Conservation (phyloP, 2,113 vertebrate species). For the Progne subis region DNA sequence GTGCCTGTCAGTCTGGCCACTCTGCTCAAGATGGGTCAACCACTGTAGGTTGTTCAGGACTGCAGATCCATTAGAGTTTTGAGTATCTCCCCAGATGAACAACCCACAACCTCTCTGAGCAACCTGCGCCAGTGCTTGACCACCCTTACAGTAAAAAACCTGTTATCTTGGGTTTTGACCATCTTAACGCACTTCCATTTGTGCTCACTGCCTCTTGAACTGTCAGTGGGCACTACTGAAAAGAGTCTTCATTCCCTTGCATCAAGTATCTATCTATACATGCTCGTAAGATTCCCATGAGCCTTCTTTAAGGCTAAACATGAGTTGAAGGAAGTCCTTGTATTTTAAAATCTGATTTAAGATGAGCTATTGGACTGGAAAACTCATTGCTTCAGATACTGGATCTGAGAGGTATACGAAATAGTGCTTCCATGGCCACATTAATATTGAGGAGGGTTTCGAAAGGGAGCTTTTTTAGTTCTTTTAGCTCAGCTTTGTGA, state of each 20-base stretch:
- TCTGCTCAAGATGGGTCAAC: background rate
- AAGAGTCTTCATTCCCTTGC: background rate
- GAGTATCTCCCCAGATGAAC: background rate
- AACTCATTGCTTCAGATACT: background rate
- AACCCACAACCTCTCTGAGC: background rate
- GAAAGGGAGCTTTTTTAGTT: background rate
- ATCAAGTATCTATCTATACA: background rate
- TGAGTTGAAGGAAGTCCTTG: background rate
- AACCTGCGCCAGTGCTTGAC: background rate
- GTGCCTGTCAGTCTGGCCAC: background rate
- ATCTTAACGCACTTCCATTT: background rate
- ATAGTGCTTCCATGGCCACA: background rate
- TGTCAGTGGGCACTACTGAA: background rate
- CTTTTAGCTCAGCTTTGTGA: background rate
- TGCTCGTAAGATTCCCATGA: background rate
- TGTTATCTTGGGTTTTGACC: background rate
- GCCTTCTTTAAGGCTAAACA: background rate
- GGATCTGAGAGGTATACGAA: rapidly evolving
- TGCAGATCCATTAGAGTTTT: background rate
- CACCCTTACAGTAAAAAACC: background rate
- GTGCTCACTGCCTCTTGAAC: background rate
- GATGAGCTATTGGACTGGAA: background rate
- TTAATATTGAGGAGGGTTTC: background rate
- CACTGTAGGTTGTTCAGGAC: background rate
- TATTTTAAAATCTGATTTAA: background rate